Evolutionary conservation across 1,140 invertebrate species (phyloP).

Genomic region (Laupala kohalensis): DNA sequence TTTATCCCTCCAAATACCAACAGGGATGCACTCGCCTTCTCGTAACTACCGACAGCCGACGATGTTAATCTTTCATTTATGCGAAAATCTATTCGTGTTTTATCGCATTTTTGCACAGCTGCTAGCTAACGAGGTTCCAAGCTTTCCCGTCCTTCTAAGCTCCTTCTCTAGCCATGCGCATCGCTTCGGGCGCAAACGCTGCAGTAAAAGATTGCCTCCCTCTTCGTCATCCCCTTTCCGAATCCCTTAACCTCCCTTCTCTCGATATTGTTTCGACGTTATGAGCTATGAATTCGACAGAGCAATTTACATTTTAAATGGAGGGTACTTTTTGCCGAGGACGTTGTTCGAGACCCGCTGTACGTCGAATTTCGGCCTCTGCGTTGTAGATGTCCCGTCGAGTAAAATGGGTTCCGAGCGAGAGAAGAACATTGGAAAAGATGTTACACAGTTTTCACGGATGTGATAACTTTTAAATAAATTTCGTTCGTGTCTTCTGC

Average conservation of each 20-base stretch:
- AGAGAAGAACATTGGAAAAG: no score
- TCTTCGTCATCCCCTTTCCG: background rate
- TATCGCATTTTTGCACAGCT: background rate
- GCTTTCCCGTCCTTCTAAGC: background rate
- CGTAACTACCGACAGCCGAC: background rate
- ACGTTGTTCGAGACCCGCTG: no score
- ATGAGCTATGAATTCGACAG: background rate
- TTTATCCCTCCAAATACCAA: no score
- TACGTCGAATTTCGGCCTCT: no score
- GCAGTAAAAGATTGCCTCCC: background rate
- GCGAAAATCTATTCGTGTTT: background rate
- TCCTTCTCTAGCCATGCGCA: background rate
- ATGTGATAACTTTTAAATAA: no score
- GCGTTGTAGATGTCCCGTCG: no score
- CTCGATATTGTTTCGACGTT: background rate
- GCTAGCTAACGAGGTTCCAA: background rate
- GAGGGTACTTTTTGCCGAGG: no score
- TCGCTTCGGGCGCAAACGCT: background rate
- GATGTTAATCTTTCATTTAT: background rate
- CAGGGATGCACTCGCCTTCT: background rate
- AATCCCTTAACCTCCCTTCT: background rate
- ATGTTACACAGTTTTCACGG: no score
- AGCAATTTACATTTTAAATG: background rate
- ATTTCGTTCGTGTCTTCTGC: no score
- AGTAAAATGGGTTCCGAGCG: no score